These are phyloP conservation scores for Sphinx pinastri DNA, from an alignment of 2,888 invertebrate species.

Conservation along the genomic window DNA sequence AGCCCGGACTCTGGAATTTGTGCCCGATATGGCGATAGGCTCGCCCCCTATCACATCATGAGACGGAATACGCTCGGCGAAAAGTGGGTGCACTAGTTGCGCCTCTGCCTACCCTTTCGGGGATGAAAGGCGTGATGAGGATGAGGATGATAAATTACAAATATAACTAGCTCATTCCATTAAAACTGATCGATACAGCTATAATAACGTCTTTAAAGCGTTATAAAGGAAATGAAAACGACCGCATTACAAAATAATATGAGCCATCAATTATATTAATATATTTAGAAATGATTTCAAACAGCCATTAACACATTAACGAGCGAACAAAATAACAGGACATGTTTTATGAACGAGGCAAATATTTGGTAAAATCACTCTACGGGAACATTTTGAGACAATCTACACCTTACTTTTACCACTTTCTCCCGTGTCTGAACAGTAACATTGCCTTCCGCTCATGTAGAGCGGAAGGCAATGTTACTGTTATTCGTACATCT, in stretches of 20 bases:
- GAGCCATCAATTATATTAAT: neutral
- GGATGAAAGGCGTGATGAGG: too few relatives aligned
- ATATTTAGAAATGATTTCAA: neutral
- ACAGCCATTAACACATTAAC: neutral
- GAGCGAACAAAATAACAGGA: conserved; percentile 8
- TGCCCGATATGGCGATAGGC: too few relatives aligned
- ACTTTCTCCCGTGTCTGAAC: conserved; percentile 11
- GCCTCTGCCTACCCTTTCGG: too few relatives aligned
- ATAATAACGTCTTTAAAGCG: neutral
- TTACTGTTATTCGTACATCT: conserved; percentile 3
- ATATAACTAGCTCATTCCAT: too few relatives aligned
- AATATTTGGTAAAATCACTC: neutral
- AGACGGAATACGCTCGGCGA: too few relatives aligned
- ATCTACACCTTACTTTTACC: conserved; percentile 19
- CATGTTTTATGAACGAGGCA: neutral
- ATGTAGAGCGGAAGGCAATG: neutral
- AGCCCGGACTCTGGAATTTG: too few relatives aligned
- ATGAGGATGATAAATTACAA: too few relatives aligned
- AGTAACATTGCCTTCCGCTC: too few relatives aligned
- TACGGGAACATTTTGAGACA: neutral
- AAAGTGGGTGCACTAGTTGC: too few relatives aligned
- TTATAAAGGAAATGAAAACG: conserved; percentile 11
- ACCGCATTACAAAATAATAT: neutral
- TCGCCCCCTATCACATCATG: too few relatives aligned
- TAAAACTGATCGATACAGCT: too few relatives aligned